Base-by-base conservation (phyloP, 2,113 vertebrate genomes). In the Phyllostomus hastatus region DNA sequence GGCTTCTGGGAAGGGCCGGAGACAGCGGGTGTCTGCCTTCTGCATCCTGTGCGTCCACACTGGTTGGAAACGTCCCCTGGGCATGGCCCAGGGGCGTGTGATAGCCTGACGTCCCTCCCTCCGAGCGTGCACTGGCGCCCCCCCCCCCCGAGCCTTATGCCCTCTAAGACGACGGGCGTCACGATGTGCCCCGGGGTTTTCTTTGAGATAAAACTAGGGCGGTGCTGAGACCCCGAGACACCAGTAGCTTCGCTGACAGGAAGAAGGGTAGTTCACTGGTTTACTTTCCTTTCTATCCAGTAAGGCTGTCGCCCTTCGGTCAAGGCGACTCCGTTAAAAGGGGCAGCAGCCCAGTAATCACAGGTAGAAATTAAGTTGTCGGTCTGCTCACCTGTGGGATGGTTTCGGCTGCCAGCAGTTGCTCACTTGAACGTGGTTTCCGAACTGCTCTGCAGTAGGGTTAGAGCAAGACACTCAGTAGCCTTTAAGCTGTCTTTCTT, bases 31-130 rank as follows among this genome's bases (percentile, higher is more conserved):
- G 10, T 43, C 41, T 59, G 8, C 66, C 46, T 43, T 86, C 75
- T 69, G 72, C 35, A 5, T 35, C 66, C 66, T 67, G 6, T 52
- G 1, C 46, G 35, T 17, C 66, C 17, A 5, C 28, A 2, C 15
- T 3, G 17, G 31, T 76, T 59, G n/a, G 28, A 59, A 89, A 26
- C 41, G 72, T 72, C 73, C 11, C 35, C 38, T 59, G 72, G 12
- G 43, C 4, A 0, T 31, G 2, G 70, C 43, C 2, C 6, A 1
- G 38, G 26, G 61, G 31, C 48, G 70, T 38, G 35, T 8, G 8
- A 46, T 0, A 41, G 43, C 67, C 72, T 2, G 0, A 17, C 16
- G n/a, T 26, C 35, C 7, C 78, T 33, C 3, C 1, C 0, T 22
- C 38, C 8, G 26, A 6, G 31, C 38, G 38, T 41, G 38, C 38